Base-by-base conservation (phyloP, 2,113 vertebrate genomes). In the Panthera tigris region DNA sequence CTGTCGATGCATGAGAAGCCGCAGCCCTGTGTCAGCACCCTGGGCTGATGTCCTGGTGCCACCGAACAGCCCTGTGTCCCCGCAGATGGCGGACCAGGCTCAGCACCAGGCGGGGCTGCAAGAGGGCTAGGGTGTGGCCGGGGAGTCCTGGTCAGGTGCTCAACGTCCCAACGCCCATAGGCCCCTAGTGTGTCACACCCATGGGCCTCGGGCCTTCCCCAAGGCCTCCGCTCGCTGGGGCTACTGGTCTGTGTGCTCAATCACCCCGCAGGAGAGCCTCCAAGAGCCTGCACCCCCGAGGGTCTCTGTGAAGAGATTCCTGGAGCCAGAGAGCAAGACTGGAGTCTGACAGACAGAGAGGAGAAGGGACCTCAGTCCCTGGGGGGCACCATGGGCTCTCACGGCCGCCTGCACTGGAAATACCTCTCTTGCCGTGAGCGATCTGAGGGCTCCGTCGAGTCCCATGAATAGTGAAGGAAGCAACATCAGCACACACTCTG, bases 131-230 rank as follows among this genome's bases (percentile, higher is more conserved):
- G 21, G 6, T 1, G 50, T 33, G 57, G 16, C 27, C 16, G 9
- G 66, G n/a, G 14, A 16, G 25, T 11, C 87, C 48, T 52, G 1
- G 1, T 0, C 36, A 50, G 11, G n/a, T 12, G 48, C 31, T 14
- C 5, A 0, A 23, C 2, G 0, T 16, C 25, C 82, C 12, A 1
- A 0, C 10, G 0, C 25, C 66, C 6, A 3, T 1, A 0, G 0
- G 33, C 14, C n/a, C 0, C 2, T 8, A 16, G 2, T 9, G 5
- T 2, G 0, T 1, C 18, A 25, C 3, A 5, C 2, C 7, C 31
- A 4, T 0, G 18, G 4, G 31, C 4, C 11, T 16, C 13, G 27
- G 73, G 45, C 25, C 73, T 3, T 76, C 73, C 52, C 7, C 7
- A 1, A n/a, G n/a, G 50, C 1, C 36, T 48, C 5, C 1, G 6